Percentiles rank a stretch among this genome's conserved stretches.
Conservation (phyloP, 2,797 vertebrate species). For the Fistularia tabacaria region DNA sequence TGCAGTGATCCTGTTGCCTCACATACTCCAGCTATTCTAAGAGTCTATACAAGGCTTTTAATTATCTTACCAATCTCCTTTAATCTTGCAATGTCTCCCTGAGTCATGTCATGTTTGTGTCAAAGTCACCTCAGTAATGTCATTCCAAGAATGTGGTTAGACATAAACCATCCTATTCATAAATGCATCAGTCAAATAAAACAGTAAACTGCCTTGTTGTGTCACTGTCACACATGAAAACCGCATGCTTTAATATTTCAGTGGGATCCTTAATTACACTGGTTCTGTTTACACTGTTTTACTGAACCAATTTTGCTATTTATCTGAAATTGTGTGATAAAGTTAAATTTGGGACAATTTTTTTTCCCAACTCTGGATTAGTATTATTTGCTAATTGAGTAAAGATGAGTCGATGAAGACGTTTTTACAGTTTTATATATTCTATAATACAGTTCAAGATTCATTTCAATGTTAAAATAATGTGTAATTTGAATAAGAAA, state of each 20-base stretch:
- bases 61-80: conserved; percentile 46
- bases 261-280: not conserved
- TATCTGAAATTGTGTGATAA: too few species aligned
- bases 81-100: conserved; percentile 43
- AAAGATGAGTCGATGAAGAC: too few species aligned
- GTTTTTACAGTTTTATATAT: too few species aligned
- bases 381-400: too few species aligned
- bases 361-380: too few species aligned
- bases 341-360: too few species aligned
- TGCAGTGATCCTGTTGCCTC: conserved; percentile 14
- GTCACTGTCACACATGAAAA: too few species aligned
- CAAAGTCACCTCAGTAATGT: conserved; percentile 42
- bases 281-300: not conserved
- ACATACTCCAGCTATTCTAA: conserved; percentile 37
- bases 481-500: too few species aligned
- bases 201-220: not conserved
- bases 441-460: too few species aligned
- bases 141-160: conserved; percentile 42
- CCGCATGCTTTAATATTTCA: not conserved
- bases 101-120: conserved; percentile 32
- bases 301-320: not conserved
- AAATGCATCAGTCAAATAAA: conserved; percentile 1
- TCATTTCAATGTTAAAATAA: too few species aligned
- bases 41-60: conserved; percentile 38
- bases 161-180: conserved; percentile 35